These are phyloP conservation scores for Tor tambroides DNA, from an alignment of 2,113 vertebrate species.

Conservation along the genomic window DNA sequence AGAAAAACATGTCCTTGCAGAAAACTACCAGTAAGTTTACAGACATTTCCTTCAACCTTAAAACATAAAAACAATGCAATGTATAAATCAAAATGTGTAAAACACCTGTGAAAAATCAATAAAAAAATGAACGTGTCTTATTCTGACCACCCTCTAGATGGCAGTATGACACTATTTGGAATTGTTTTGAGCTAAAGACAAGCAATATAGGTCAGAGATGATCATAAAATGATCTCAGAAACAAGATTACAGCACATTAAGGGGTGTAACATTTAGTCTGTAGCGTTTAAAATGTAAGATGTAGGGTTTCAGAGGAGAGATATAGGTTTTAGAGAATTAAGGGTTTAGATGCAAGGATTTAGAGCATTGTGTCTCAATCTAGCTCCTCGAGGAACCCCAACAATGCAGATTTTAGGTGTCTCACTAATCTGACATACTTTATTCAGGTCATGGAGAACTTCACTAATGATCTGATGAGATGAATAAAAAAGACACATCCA, in stretches of 20 bases:
- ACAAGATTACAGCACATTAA: not conserved
- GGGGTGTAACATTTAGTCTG: not conserved
- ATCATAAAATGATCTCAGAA: not conserved
- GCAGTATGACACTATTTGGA: not conserved
- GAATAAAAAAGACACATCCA: not conserved
- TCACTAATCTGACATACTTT: constrained; percentile 25
- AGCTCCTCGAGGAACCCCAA: not conserved
- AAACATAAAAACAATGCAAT: not conserved
- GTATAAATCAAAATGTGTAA: not conserved
- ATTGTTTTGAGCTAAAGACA: not conserved
- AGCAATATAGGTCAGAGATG: not conserved
- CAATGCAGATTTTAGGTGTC: constrained; percentile 7
- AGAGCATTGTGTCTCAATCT: constrained; percentile 4
- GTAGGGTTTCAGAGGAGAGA: not conserved
- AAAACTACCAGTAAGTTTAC: not conserved
- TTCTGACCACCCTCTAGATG: constrained; percentile 7
- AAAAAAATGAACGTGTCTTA: not conserved
- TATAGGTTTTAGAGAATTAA: not conserved
- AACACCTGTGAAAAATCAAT: not conserved
- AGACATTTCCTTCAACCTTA: not conserved
- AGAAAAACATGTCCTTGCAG: too few relatives aligned
- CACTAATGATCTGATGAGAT: not conserved
- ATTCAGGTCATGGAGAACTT: constrained; percentile 18
- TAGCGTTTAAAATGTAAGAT: not conserved
- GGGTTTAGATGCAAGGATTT: constrained; percentile 26